Evolutionary conservation across 2,797 vertebrate species (phyloP), one percentile per base, ranked within the genome.

Genomic region (Enteromius thamalakanensis): DNA sequence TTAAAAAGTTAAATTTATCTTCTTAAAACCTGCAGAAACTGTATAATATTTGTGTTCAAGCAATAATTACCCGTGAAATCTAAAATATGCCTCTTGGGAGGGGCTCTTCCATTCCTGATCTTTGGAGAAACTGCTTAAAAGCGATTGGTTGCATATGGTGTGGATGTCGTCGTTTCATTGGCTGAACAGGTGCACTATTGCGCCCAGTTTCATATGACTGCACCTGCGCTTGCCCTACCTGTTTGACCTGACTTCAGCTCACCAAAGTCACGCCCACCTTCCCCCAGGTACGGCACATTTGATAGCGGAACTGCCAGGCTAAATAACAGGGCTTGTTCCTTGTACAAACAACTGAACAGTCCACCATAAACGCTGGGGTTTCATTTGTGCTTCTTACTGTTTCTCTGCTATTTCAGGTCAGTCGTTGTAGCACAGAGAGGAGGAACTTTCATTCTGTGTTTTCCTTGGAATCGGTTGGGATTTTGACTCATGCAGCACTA

Each of bases 281-380:
- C 17, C 79, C 62, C 47, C 76, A 81, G 79, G 77, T 79, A 82
- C 89, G 84, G 82, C 89, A 84, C 71, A 45, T 88, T 83, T 87
- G 53, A 85, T 87, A 83, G 84, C 84, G 45, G 76, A 90, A 68
- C 91, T 86, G 87, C 87, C 87, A 90, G 87, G 85, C 86, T 87
- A 85, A 83, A 88, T 87, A 81, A 84, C 86, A 87, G 83, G 86
- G 85, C 45, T 51, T 85, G 84, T 87, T 89, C 87, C 91, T 81
- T 91, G 89, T 91, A 90, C 86, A 92, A 89, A 92, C 91, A 92
- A 84, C 88, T 87, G 84, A 90, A 86, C 84, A 80, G 79, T 71
- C 45, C 88, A 79, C 84, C 78, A 49, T 76, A 85, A 76, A 78
- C 84, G 67, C 77, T 83, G 10, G 65, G 81, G 71, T 77, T 86